Evolutionary conservation across 2,113 vertebrate genomes (phyloP).

Genomic region (Murina feae): DNA sequence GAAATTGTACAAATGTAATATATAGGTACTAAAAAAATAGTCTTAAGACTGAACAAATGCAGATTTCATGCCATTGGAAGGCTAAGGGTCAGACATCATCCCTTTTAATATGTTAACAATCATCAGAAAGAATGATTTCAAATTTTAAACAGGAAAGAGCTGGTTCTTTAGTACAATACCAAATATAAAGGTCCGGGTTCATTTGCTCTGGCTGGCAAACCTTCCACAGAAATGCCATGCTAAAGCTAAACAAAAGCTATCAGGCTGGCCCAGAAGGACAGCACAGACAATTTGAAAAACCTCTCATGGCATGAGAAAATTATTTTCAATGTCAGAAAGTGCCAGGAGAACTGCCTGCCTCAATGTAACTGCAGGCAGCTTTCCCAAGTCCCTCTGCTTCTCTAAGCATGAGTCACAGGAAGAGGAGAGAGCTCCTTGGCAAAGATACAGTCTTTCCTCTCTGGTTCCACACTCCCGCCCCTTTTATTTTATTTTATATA

Average conservation of each 20-base stretch:
- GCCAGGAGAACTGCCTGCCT: constrained; percentile 51
- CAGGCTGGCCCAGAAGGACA: constrained; percentile 1
- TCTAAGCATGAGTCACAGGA: constrained; percentile 54
- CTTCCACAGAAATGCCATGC: background rate
- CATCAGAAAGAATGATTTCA: background rate
- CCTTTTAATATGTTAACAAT: background rate
- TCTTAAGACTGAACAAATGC: constrained; percentile 21
- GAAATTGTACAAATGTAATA: background rate
- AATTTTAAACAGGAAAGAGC: background rate
- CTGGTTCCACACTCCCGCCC: background rate
- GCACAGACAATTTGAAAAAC: constrained; percentile 61
- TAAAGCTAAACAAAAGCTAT: constrained; percentile 26
- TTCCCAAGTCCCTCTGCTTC: constrained; percentile 63
- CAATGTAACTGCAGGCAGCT: constrained; percentile 30
- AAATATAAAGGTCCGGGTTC: constrained; percentile 16
- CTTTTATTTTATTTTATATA: constrained; percentile 20
- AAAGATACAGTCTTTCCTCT: constrained; percentile 56
- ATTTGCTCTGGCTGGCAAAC: constrained; percentile 28
- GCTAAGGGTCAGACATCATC: background rate
- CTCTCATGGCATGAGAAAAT: constrained; percentile 49
- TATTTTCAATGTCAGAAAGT: constrained; percentile 10
- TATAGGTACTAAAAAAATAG: background rate
- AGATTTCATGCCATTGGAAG: background rate
- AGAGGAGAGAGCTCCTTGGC: constrained; percentile 46
- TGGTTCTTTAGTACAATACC: constrained; percentile 23